These are phyloP conservation scores for Mugil cephalus DNA, from an alignment of 2,113 vertebrate species.

Conservation along the genomic window DNA sequence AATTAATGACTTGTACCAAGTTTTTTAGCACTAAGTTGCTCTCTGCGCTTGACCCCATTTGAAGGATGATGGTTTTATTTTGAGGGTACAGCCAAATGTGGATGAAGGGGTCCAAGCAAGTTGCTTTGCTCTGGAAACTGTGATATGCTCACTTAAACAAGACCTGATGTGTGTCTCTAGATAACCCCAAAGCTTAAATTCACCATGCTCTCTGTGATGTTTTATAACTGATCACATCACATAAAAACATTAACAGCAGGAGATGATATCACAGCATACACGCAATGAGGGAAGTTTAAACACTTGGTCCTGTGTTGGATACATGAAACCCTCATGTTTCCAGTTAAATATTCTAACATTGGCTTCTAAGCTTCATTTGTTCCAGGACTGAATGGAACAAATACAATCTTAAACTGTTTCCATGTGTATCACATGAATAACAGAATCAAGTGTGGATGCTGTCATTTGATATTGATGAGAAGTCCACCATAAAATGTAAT, in stretches of 20 bases:
- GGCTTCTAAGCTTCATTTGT: not conserved
- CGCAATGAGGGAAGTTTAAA: not conserved
- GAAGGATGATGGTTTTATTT: constrained; percentile 1
- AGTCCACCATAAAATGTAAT: not conserved
- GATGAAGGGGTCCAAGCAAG: not conserved
- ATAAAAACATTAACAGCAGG: constrained; percentile 13
- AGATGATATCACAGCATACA: constrained; percentile 7
- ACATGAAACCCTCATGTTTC: constrained; percentile 11
- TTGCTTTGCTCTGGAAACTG: constrained; percentile 12
- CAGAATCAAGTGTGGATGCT: not conserved
- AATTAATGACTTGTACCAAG: constrained; percentile 1
- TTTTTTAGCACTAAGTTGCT: not conserved
- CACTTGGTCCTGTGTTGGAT: not conserved
- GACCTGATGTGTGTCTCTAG: not conserved
- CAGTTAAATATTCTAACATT: not conserved
- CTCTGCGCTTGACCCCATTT: not conserved
- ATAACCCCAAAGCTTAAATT: constrained; percentile 16
- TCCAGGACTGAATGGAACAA: not conserved
- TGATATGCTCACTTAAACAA: constrained; percentile 37
- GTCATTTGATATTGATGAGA: constrained; percentile 2
- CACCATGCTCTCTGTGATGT: constrained; percentile 22
- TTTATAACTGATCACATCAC: constrained; percentile 25
- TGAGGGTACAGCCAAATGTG: not conserved
- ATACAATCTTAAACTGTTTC: not conserved
- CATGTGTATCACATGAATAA: constrained; percentile 4